Base-by-base conservation (phyloP, 1,140 invertebrate genomes). In the Drosophila ohnishii region DNA sequence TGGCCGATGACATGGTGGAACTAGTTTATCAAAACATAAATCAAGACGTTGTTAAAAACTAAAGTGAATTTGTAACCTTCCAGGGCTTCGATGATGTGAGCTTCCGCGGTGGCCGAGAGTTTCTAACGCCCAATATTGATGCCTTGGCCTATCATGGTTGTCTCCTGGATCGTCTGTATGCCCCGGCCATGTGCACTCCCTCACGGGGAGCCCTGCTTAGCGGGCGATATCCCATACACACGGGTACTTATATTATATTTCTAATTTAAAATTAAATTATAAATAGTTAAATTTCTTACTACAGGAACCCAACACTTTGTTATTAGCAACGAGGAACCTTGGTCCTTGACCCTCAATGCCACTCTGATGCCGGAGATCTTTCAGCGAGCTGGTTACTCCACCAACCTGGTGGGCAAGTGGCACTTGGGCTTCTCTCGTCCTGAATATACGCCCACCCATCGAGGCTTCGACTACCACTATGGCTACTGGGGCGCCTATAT, bases 321-420 rank as follows among this genome's bases (percentile, higher is more conserved):
- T 1, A 94, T 97, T 42, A 92, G 94, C 40, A 96, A 95, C 62
- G 92, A 94, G 9, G 94, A 96, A 78, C 95, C 96, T 0, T 94
- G 95, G 82, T 96, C 95, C 7, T 90, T 98, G 2, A 94, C 95
- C 0, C 78, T 96, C 5, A 93, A 94, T 35, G 94, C 95, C 78
- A 96, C 94, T 75, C 85, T 96, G 7, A 90, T 98, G 57, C 95
- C 97, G 0, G 92, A 97, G 92, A 94, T 95, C 78, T 92, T 98
- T 30, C 94, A 95, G 83, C 92, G 95, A 22, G 89, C 94, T 0
- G 97, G 97, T 0, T 99, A 98, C 91, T 92, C 92, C 5, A 97
- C 96, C 1, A 95, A 97, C 90, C 93, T 96, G 37, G 94, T 98
- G 25, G 97, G 97, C n/a, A 98, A 99, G 92, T 98, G 97, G 97